Percentiles rank a stretch among this genome's conserved stretches.
Conservation (phyloP, 2,113 vertebrate genomes). For the Actenoides lindsayi region DNA sequence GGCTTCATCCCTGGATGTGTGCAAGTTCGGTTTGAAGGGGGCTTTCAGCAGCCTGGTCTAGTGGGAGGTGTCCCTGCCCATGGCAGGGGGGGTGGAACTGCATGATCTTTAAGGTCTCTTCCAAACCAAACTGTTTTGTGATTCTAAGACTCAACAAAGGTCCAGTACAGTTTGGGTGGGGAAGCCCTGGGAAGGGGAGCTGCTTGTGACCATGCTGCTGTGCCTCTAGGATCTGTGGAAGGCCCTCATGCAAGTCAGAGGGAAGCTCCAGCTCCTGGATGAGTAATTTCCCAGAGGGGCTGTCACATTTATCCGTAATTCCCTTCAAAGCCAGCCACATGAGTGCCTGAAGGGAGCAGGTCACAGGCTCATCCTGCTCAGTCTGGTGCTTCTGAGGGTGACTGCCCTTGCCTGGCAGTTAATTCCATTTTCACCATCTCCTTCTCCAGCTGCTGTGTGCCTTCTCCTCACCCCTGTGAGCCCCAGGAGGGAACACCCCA, state of each 20-base stretch:
- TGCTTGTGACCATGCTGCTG: not conserved
- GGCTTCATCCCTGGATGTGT: too few relatives aligned
- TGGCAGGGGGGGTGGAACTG: too few relatives aligned
- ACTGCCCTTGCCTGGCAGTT: not conserved
- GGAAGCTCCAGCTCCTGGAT: not conserved
- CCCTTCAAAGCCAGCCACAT: not conserved
- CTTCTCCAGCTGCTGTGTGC: not conserved
- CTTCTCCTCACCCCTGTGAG: not conserved
- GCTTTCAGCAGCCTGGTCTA: too few relatives aligned
- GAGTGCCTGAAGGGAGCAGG: not conserved
- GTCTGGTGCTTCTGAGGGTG: not conserved
- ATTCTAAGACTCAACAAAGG: not conserved
- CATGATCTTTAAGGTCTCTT: too few relatives aligned
- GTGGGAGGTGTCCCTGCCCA: too few relatives aligned
- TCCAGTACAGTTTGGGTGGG: fast-evolving
- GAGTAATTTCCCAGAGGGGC: not conserved
- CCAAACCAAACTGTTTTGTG: too few relatives aligned
- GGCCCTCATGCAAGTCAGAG: not conserved
- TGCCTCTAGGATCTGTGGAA: not conserved
- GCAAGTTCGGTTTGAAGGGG: too few relatives aligned
- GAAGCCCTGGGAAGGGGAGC: not conserved
- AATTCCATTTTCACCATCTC: not conserved
- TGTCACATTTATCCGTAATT: not conserved
- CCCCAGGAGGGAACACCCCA: not conserved
- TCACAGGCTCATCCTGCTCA: not conserved